These are phyloP conservation scores for Drosophila subquinaria DNA, from an alignment of 2,888 invertebrate genomes.

Conservation along the genomic window DNA sequence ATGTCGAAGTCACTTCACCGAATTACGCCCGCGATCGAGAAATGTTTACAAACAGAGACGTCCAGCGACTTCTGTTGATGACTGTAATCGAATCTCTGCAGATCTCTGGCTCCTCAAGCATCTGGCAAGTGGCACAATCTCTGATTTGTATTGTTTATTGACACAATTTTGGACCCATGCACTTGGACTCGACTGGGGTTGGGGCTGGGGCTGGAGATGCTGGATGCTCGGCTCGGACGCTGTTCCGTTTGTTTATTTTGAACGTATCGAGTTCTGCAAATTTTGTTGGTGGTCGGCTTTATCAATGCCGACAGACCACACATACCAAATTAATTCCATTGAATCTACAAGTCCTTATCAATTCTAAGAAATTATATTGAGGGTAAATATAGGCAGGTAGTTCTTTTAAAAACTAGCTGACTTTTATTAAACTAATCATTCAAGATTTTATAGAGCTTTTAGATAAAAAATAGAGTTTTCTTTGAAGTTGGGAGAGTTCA, in stretches of 20 bases:
- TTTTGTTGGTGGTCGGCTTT: conserved; percentile 69
- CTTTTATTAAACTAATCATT: background rate
- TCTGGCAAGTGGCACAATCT: conserved; percentile 49
- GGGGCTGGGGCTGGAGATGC: background rate
- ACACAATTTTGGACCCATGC: conserved; percentile 45
- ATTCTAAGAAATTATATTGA: background rate
- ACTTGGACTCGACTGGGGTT: conserved; percentile 25
- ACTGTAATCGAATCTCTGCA: conserved; percentile 57
- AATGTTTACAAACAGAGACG: conserved; percentile 39
- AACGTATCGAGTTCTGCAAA: conserved; percentile 56
- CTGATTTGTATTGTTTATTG: conserved; percentile 63
- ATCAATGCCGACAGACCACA: conserved; percentile 73
- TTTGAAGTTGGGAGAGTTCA: too few species aligned
- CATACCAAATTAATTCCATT: conserved; percentile 48
- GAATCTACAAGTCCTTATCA: conserved; percentile 26
- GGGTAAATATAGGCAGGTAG: background rate
- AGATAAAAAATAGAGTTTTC: background rate
- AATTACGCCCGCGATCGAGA: conserved; percentile 59
- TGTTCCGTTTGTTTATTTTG: conserved; percentile 54
- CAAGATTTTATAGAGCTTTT: background rate
- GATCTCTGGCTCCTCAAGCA: conserved; percentile 6
- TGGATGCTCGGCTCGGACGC: conserved; percentile 15
- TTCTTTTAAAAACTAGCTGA: background rate
- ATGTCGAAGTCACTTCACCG: conserved; percentile 51
- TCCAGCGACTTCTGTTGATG: conserved; percentile 24